These are phyloP conservation scores for Diabrotica balteata DNA, from an alignment of 2,888 invertebrate genomes.

Conservation along the genomic window DNA sequence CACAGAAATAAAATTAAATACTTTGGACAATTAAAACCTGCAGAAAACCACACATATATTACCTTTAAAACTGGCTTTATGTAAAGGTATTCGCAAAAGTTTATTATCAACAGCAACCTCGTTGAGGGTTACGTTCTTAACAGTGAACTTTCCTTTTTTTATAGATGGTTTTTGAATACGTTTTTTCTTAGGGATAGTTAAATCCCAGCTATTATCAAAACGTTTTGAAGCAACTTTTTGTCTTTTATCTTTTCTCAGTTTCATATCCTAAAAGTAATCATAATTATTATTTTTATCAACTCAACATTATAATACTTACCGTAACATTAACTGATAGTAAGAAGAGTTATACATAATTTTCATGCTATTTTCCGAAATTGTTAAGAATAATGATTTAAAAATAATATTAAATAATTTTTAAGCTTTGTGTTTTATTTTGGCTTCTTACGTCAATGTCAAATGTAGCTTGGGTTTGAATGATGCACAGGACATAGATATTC, in stretches of 20 bases:
- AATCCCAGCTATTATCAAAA: conserved; percentile 8
- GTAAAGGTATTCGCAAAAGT: conserved; percentile 38
- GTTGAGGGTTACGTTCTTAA: conserved; percentile 31
- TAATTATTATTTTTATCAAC: background rate
- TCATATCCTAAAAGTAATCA: conserved; percentile 16
- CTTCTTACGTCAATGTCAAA: too few species aligned
- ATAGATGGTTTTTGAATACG: background rate
- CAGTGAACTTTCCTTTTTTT: conserved; percentile 35
- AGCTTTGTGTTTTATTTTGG: too few species aligned
- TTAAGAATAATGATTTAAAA: too few species aligned
- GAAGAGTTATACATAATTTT: conserved; percentile 1
- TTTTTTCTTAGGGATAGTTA: conserved; percentile 3
- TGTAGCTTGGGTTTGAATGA: too few species aligned
- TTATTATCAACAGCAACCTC: conserved; percentile 39
- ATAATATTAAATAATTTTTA: too few species aligned
- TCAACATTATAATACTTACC: background rate
- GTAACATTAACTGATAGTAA: background rate
- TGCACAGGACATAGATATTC: too few species aligned
- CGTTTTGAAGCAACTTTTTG: conserved; percentile 18
- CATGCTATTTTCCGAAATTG: background rate
- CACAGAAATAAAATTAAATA: too few species aligned
- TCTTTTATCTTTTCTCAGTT: conserved; percentile 13
- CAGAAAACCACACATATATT: conserved; percentile 7
- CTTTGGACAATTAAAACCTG: too few species aligned
- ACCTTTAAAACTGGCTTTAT: conserved; percentile 36